Evolutionary conservation across 2,113 vertebrate species (phyloP), one percentile per base, ranked within the genome.

Genomic region (Chinchilla lanigera): DNA sequence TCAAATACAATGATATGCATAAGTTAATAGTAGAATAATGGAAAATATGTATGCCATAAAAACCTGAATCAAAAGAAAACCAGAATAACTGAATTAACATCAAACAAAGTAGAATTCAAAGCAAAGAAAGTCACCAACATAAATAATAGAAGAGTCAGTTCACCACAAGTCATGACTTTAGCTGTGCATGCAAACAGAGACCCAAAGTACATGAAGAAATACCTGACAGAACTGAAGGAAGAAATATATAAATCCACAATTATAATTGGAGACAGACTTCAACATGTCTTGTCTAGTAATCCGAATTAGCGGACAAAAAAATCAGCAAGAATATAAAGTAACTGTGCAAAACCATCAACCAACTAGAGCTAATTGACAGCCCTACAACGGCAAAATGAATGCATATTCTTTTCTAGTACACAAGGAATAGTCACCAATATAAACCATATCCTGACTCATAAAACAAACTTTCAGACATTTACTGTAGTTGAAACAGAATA

Each of bases 31-130:
- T 69, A 67, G 80, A 85, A 60, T 24, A 61, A 38, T 71, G 17
- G 41, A 28, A 75, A 58, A 83, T 73, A 63, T 44, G 41, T 71
- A 69, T 28, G 78, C 41, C 73, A 20, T 86, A 52, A 86, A 95
- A 91, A 86, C 61, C 80, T 44, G 86, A 71, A 92, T 44, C 82
- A 86, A 95, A 92, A 95, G 41, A 78, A 81, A 87, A 19, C 26
- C 73, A 41, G 73, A 41, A 20, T 71, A 73, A 73, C 73, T 61
- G 60, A 9, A 95, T 4, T 56, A 78, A 86, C 20, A 71, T 86
- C 41, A 95, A 90, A 78, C 88, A 90, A 80, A 58, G n/a, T 44
- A 44, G 44, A 87, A 75, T 92, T 87, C 63, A 82, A 92, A 82
- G 89, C 30, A 38, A 77, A 92, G n/a, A 92, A 71, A 58, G 81